These are phyloP conservation scores for Orgyia antiqua DNA, from an alignment of 2,888 invertebrate genomes.

Conservation along the genomic window DNA sequence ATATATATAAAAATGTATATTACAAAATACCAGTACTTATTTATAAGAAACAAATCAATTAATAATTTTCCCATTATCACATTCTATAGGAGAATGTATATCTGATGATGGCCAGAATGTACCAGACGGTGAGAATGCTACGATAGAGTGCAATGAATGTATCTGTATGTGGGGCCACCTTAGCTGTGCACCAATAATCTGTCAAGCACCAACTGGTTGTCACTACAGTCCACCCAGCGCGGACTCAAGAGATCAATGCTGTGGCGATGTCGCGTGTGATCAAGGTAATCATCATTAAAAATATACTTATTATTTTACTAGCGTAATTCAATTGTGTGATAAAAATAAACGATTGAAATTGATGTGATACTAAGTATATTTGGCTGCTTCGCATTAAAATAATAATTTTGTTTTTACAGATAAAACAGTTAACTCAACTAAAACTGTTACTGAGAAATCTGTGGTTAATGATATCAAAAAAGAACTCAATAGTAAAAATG, in stretches of 20 bases:
- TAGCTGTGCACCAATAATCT: slow-evolving; percentile 45
- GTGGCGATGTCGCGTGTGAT: slow-evolving; percentile 54
- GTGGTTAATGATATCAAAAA: not conserved
- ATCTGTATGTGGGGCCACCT: slow-evolving; percentile 53
- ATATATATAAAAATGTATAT: too few relatives aligned
- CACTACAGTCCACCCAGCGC: slow-evolving; percentile 3
- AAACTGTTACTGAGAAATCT: not conserved
- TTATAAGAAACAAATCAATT: too few relatives aligned
- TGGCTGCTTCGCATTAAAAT: not conserved
- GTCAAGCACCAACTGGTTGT: slow-evolving; percentile 38
- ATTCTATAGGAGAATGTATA: slow-evolving; percentile 45
- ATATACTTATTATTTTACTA: not conserved
- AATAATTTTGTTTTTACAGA: not conserved
- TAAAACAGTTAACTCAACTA: not conserved
- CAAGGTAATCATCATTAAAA: slow-evolving; percentile 35
- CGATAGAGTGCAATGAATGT: slow-evolving; percentile 50
- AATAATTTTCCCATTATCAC: too few relatives aligned
- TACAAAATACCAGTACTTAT: too few relatives aligned
- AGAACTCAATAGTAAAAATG: not conserved
- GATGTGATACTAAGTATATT: too few relatives aligned
- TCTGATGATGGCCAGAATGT: slow-evolving; percentile 49
- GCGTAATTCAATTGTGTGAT: too few relatives aligned
- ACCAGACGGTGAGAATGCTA: slow-evolving; percentile 42
- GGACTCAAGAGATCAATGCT: slow-evolving; percentile 40
- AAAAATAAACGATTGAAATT: too few relatives aligned